phyloP scores from a whole-genome alignment of 2,797 vertebrate species.

The Enteromius thamalakanensis region DNA sequence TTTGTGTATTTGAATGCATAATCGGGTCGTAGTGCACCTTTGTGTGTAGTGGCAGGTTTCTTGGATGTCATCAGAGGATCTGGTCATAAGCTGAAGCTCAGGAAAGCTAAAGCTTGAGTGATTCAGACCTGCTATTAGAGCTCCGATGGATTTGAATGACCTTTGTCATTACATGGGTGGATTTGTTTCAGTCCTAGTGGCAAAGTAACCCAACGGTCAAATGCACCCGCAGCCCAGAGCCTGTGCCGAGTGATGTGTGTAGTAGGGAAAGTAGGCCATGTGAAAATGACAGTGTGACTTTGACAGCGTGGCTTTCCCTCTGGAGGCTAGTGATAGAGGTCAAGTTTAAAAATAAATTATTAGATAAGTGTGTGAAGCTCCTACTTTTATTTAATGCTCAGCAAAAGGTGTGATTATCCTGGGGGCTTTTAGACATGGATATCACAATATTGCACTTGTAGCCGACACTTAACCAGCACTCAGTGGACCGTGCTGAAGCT shows the following conservation, averaged over 20 bases:
- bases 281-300: slow-evolving; percentile 50
- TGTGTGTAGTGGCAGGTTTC: neutral
- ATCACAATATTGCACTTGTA: neutral
- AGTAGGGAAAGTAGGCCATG: slow-evolving; percentile 48
- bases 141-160: slow-evolving; percentile 47
- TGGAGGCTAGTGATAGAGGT: slow-evolving; percentile 60
- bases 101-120: slow-evolving; percentile 19
- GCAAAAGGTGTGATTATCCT: slow-evolving; percentile 23
- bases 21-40: neutral
- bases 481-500: neutral
- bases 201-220: slow-evolving; percentile 44
- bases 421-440: slow-evolving; percentile 26
- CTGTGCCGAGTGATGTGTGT: slow-evolving; percentile 24
- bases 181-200: slow-evolving; percentile 42
- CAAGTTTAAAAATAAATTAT: slow-evolving; percentile 62
- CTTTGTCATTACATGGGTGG: slow-evolving; percentile 51
- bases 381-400: slow-evolving; percentile 61
- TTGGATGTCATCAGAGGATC: slow-evolving; percentile 7
- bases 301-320: slow-evolving; percentile 39
- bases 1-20: slow-evolving; percentile 1
- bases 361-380: slow-evolving; percentile 54
- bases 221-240: neutral
- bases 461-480: neutral
- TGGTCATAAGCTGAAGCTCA: slow-evolving; percentile 17
- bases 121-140: slow-evolving; percentile 27